Evolutionary conservation across 2,797 vertebrate genomes (phyloP), one percentile per base, ranked within the genome.

Genomic region (Platyrinchus mystaceus): DNA sequence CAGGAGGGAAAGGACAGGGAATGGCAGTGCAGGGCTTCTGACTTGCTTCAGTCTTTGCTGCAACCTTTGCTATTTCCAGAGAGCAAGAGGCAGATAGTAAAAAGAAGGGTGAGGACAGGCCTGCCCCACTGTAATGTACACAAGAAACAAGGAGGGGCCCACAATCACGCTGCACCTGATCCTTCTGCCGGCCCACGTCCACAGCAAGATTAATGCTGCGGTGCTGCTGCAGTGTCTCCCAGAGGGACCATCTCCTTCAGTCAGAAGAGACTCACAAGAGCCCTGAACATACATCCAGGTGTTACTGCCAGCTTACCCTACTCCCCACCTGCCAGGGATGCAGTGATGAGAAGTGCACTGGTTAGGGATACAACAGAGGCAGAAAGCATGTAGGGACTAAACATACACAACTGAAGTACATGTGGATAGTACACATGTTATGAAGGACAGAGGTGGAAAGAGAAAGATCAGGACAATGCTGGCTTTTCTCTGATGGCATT

Each of bases 51-150:
- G 87, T 63, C 62, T 86, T 34, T 60, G 39, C 80, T 62, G 77
- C 77, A 96, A 78, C 77, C 92, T 86, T 91, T 93, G 90, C 88
- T 93, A 58, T 84, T 86, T 88, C 79, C 90, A 68, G 70, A 37
- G 24, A 69, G 69, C 73, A 30, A 43, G 90, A 78, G 47, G 77
- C 50, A 43, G 80, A 68, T 32, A 82, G 76, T 53, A 90, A 86
- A 74, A 81, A 37, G 36, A 74, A 89, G 93, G 90, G 92, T 1
- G 3, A 94, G 89, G 93, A 81, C 87, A 71, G 0, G 1, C 55
- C 84, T 81, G 53, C 36, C 22, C 10, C 88, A 86, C 64, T 71
- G 93, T 83, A 91, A 68, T 13, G 76, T 83, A 90, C 86, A 71
- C 80, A 88, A 53, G 64, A n/a, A 71, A 75, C 50, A 79, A 90